Evolutionary conservation across 1,140 invertebrate species (phyloP).

Genomic region (Danaus plexippus): DNA sequence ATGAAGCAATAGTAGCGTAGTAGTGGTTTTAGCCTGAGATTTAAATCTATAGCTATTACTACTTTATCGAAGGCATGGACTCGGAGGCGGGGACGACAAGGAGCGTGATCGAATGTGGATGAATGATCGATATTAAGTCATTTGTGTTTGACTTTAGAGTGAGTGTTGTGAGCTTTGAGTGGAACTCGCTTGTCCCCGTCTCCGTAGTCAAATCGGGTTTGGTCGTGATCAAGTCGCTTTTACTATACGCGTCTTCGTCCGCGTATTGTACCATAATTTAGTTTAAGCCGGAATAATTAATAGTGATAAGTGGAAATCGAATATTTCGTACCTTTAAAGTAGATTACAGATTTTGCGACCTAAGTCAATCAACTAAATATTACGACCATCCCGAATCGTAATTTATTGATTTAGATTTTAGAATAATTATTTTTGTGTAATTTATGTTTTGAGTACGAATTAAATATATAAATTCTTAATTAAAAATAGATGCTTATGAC

Average conservation of each 20-base stretch:
- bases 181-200: slow-evolving; percentile 68
- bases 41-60: too few species aligned
- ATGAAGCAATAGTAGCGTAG: slow-evolving; percentile 37
- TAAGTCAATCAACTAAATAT: slow-evolving; percentile 67
- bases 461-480: slow-evolving; percentile 58
- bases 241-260: slow-evolving; percentile 53
- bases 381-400: slow-evolving; percentile 69
- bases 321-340: slow-evolving; percentile 67
- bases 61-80: slow-evolving; percentile 16
- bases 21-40: slow-evolving; percentile 8
- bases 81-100: slow-evolving; percentile 67
- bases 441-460: slow-evolving; percentile 59
- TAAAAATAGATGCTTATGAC: slow-evolving; percentile 54
- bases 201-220: slow-evolving; percentile 54
- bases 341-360: slow-evolving; percentile 68
- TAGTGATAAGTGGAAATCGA: slow-evolving; percentile 58
- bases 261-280: slow-evolving; percentile 69
- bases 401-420: slow-evolving; percentile 61
- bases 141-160: slow-evolving; percentile 30
- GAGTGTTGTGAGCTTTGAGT: slow-evolving; percentile 32
- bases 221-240: slow-evolving; percentile 67
- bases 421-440: slow-evolving; percentile 62
- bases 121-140: slow-evolving; percentile 40
- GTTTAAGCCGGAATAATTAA: slow-evolving; percentile 58
- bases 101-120: slow-evolving; percentile 57